Conservation (phyloP, 2,113 vertebrate species). For the Amia ocellicauda region DNA sequence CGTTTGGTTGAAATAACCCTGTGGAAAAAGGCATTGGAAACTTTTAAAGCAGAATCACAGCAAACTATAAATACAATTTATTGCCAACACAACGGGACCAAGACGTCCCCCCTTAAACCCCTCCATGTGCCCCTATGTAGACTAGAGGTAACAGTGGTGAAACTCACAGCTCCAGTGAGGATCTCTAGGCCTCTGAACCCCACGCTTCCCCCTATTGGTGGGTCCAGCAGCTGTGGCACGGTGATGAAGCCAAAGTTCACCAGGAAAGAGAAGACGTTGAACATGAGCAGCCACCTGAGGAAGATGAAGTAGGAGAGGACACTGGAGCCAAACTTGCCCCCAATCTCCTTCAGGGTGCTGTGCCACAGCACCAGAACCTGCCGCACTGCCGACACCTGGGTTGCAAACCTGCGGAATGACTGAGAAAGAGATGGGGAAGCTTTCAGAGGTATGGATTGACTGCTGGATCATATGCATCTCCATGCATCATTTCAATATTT, state of each 20-base stretch:
- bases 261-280: slow-evolving; percentile 86
- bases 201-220: slow-evolving; percentile 43
- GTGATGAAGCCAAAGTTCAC: slow-evolving; percentile 89
- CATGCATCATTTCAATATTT: no score
- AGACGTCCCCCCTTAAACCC: no score
- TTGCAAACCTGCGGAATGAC: slow-evolving; percentile 65
- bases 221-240: slow-evolving; percentile 73
- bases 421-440: slow-evolving; percentile 37
- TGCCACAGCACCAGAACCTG: slow-evolving; percentile 67
- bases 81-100: no score
- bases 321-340: slow-evolving; percentile 84
- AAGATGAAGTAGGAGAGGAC: slow-evolving; percentile 90
- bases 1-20: slow-evolving; percentile 67
- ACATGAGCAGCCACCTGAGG: slow-evolving; percentile 85
- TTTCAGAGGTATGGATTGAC: background rate
- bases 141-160: background rate
- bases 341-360: slow-evolving; percentile 80
- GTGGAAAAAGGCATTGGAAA: background rate
- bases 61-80: no score
- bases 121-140: no score
- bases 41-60: no score
- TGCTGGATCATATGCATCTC: no score
- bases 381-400: slow-evolving; percentile 48
- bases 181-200: slow-evolving; percentile 85
- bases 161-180: slow-evolving; percentile 85